These are phyloP conservation scores for Sarotherodon lohbergeri DNA, from an alignment of 2,113 vertebrate species.

Conservation along the genomic window DNA sequence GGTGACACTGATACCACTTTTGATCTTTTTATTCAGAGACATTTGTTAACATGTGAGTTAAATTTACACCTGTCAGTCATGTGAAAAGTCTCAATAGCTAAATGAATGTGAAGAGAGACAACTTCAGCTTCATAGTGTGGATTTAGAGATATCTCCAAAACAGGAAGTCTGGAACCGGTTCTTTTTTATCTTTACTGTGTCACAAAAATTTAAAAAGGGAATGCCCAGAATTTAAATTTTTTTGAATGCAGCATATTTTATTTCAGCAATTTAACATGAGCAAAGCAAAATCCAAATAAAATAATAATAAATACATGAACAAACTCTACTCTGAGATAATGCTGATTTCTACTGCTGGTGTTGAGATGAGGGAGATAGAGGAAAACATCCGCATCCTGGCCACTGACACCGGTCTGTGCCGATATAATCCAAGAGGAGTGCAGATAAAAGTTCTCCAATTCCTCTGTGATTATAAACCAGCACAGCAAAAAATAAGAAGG, in stretches of 20 bases:
- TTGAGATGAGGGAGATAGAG: background rate
- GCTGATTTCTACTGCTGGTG: fast-evolving
- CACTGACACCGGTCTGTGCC: background rate
- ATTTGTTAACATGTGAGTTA: background rate
- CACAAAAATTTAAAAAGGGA: background rate
- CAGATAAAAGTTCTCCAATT: background rate
- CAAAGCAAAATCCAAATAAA: fast-evolving
- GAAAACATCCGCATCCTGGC: background rate
- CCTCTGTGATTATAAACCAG: background rate
- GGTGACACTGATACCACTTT: background rate
- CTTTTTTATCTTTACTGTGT: background rate
- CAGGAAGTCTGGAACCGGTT: background rate
- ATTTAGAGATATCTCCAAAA: background rate
- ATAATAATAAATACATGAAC: background rate
- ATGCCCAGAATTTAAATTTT: background rate
- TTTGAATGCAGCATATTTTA: background rate
- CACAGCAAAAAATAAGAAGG: background rate
- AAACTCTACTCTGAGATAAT: background rate
- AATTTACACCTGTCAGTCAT: background rate
- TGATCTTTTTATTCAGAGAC: background rate
- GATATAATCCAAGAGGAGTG: background rate
- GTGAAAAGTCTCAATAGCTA: background rate
- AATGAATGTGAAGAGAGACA: background rate
- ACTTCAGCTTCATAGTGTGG: background rate
- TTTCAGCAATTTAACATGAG: background rate